Conservation (phyloP, 2,797 vertebrate species). For the Synanceia verrucosa region DNA sequence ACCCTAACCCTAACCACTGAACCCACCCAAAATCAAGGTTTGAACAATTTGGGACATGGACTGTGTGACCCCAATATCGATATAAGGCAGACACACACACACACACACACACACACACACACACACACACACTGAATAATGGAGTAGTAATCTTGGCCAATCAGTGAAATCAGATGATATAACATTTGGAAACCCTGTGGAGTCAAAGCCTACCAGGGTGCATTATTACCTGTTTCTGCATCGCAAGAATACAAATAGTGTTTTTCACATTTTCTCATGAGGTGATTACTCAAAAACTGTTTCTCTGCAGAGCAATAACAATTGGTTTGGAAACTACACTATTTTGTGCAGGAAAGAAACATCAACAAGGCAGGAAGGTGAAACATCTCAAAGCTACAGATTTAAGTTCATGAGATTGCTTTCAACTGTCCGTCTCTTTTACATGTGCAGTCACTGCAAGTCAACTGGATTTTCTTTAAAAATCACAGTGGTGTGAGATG, state of each 20-base stretch:
- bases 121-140: too few relatives aligned
- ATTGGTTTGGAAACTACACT: not conserved
- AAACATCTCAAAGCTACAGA: not conserved
- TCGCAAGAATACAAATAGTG: not conserved
- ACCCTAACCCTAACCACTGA: too few relatives aligned
- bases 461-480: too few relatives aligned
- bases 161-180: not conserved
- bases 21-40: too few relatives aligned
- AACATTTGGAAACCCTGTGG: not conserved
- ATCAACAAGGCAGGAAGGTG: not conserved
- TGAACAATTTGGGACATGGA: too few relatives aligned
- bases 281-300: not conserved
- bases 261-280: not conserved
- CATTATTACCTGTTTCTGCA: not conserved
- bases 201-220: not conserved
- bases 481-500: too few relatives aligned
- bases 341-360: not conserved
- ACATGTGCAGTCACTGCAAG: not conserved
- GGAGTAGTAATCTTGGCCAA: not conserved
- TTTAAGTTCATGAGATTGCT: not conserved
- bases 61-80: too few relatives aligned
- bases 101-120: too few relatives aligned
- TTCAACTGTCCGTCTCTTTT: not conserved
- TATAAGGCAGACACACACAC: too few relatives aligned
- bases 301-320: not conserved